A percentile compares a stretch with the other conserved stretches of the same genome.
These are phyloP conservation scores for Furnarius figulus DNA, from an alignment of 2,113 vertebrate species.

Conservation along the genomic window DNA sequence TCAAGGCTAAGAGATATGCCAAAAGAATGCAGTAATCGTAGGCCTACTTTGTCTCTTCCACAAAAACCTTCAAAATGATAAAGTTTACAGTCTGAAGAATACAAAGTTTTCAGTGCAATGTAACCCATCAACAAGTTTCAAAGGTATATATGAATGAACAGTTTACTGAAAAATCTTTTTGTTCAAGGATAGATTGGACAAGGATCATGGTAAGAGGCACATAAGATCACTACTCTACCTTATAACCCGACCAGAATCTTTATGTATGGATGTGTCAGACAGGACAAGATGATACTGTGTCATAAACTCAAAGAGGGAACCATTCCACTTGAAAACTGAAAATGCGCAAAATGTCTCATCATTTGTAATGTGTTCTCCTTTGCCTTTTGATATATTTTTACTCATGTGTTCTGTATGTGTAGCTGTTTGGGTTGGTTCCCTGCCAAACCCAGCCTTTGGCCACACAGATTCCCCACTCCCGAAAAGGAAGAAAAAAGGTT, in stretches of 20 bases:
- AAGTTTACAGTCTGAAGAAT: neutral
- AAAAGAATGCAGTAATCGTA: neutral
- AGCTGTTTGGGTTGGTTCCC: too few species aligned
- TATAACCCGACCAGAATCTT: neutral
- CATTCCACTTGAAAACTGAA: neutral
- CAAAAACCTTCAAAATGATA: neutral
- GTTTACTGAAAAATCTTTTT: neutral
- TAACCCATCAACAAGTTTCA: neutral
- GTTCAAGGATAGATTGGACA: neutral
- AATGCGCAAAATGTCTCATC: neutral
- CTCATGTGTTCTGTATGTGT: neutral
- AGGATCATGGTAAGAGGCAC: neutral
- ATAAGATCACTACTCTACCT: neutral
- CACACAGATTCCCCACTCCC: too few species aligned
- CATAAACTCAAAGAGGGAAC: neutral
- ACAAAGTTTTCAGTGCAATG: neutral
- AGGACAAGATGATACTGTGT: neutral
- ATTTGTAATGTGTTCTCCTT: neutral
- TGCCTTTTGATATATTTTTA: neutral
- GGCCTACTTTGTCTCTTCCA: neutral
- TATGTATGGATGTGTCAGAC: neutral
- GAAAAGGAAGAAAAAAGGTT: too few species aligned
- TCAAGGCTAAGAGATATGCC: neutral
- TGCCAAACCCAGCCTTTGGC: too few species aligned
- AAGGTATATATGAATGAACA: neutral